Base-by-base conservation (phyloP, 2,888 invertebrate species). In the Noctua janthina region DNA sequence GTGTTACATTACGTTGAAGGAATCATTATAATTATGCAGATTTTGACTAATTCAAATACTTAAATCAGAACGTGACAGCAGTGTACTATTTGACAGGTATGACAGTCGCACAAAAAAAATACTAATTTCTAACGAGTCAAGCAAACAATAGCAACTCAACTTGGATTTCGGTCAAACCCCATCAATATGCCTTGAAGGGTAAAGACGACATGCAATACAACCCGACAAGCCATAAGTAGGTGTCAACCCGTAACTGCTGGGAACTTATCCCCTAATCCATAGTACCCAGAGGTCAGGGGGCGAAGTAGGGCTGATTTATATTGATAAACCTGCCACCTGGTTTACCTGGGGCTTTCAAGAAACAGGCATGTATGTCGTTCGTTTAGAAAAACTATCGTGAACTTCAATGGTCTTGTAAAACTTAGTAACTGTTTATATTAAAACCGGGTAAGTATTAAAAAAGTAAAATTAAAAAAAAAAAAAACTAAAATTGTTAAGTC, bases 231-330 rank as follows among this genome's bases (percentile, higher is more conserved):
- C 82, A 85, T 84, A 90, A 89, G 88, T 80, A 90, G 85, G 85
- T 84, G 88, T 82, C 88, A 82, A 81, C 51, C 83, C 87, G 88
- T 88, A 89, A 85, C 88, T 90, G 92, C 91, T 93, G 93, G 93
- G 93, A 93, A 91, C 88, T 81, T 84, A 87, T 87, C 86, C 92
- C 91, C 91, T 93, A 93, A 92, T 91, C 92, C 92, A 84, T 79
- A 86, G 84, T 83, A 89, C 88, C 86, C 91, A 90, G 82, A 91
- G 93, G 93, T 93, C 93, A 92, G 82, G 81, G 91, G 91, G 86
- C 90, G 46, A 90, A 91, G 79, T 78, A 81, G 91, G 91, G 90
- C 90, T 91, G 93, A 91, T 91, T 93, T 92, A 92, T 92, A 90
- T 87, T 82, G 88, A 90, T 84, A 91, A 84, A 85, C 85, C 78